Evolutionary conservation across 2,888 invertebrate genomes (phyloP).

Genomic region (Isotomurus palustris): DNA sequence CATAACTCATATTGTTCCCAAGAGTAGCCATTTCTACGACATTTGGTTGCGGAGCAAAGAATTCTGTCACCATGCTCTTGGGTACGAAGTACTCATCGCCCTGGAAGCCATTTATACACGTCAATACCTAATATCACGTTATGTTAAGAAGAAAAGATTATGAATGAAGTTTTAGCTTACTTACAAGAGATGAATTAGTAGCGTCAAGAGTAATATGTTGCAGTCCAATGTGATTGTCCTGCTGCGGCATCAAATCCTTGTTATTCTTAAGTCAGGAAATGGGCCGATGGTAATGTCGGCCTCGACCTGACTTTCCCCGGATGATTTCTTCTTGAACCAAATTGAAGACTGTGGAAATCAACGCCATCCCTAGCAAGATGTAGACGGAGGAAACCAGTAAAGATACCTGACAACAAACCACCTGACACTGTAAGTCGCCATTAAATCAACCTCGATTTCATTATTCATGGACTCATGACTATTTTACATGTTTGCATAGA

Average conservation of each 20-base stretch:
- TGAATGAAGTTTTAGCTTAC: not conserved
- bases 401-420: conserved; percentile 53
- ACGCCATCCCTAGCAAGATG: conserved; percentile 76
- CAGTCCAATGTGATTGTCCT: conserved; percentile 43
- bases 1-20: conserved; percentile 37
- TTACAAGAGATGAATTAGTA: conserved; percentile 43
- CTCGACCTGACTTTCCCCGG: conserved; percentile 42
- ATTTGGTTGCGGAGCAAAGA: conserved; percentile 44
- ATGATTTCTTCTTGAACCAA: conserved; percentile 73
- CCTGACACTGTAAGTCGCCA: not conserved
- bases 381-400: conserved; percentile 74
- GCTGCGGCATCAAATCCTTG: conserved; percentile 28
- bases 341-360: conserved; percentile 83
- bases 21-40: conserved; percentile 44
- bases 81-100: conserved; percentile 46
- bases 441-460: not conserved
- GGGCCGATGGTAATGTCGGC: conserved; percentile 44
- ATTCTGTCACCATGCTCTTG: conserved; percentile 46
- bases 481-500: conserved; percentile 45
- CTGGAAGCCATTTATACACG: conserved; percentile 14
- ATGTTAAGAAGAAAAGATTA: not conserved
- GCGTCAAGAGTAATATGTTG: conserved; percentile 45
- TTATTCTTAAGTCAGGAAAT: conserved; percentile 45
- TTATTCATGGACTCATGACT: too few relatives aligned
- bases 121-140: not conserved